A percentile compares a stretch with the other conserved stretches of the same genome.
phyloP scores from a whole-genome alignment of 2,888 invertebrate genomes.

The Eilema caniola region DNA sequence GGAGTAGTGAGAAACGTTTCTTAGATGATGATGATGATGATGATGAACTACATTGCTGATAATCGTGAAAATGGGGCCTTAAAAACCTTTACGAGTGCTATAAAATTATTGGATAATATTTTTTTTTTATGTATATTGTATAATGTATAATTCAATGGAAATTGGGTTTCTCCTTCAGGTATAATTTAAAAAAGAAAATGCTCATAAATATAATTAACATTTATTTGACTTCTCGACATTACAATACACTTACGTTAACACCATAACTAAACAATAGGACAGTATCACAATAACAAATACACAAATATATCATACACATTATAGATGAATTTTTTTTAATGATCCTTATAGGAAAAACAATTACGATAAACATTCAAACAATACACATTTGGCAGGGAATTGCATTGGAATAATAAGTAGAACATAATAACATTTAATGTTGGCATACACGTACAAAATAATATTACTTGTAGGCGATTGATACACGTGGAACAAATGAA shows the following conservation, averaged over 20 bases:
- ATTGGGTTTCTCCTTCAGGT: neutral
- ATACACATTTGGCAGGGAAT: neutral
- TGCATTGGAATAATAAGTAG: neutral
- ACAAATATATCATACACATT: conserved; percentile 21
- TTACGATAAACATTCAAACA: neutral
- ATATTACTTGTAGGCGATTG: neutral
- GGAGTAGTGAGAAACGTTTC: too few species aligned
- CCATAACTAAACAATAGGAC: conserved; percentile 24
- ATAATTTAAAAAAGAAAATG: neutral
- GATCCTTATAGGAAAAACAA: neutral
- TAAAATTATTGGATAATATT: too few species aligned
- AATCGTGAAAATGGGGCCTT: too few species aligned
- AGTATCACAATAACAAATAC: conserved; percentile 19
- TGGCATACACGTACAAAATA: neutral
- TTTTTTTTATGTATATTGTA: too few species aligned
- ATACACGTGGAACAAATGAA: neutral
- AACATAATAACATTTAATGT: neutral
- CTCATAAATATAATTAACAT: conserved; percentile 8
- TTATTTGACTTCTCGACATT: conserved; percentile 37
- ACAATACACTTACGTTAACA: conserved; percentile 50
- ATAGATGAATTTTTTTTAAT: neutral
- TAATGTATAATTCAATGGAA: too few species aligned
- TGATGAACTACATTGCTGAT: too few species aligned
- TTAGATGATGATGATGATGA: too few species aligned
- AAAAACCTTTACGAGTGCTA: too few species aligned